phyloP scores from a whole-genome alignment of 2,797 vertebrate species.

The Allenopithecus nigroviridis region DNA sequence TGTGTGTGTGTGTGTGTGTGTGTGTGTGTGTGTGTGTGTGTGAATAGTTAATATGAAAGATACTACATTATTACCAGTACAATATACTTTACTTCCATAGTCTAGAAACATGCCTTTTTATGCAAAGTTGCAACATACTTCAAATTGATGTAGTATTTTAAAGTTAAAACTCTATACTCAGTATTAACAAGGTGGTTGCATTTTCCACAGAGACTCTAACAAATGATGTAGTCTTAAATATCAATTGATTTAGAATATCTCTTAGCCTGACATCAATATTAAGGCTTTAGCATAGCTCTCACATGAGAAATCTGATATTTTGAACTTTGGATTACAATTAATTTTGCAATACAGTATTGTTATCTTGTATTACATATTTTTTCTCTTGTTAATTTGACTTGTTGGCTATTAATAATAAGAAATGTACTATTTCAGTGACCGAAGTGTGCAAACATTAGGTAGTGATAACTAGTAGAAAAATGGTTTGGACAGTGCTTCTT shows the following conservation, averaged over 20 bases:
- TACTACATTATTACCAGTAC: neutral
- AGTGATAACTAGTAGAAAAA: neutral
- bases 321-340: neutral
- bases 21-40: neutral
- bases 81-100: neutral
- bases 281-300: constrained; percentile 53
- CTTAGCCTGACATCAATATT: constrained; percentile 79
- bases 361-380: neutral
- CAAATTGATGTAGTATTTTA: constrained; percentile 25
- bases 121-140: neutral
- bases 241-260: constrained; percentile 79
- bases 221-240: constrained; percentile 72
- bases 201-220: constrained; percentile 67
- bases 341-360: neutral
- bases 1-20: neutral
- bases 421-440: neutral
- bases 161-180: constrained; percentile 19
- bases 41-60: neutral
- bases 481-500: neutral
- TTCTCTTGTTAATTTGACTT: neutral
- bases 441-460: neutral
- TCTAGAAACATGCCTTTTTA: neutral
- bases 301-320: constrained; percentile 56
- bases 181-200: constrained; percentile 66
- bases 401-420: fast-evolving